phyloP scores from a whole-genome alignment of 2,113 vertebrate genomes.

The Nasalis larvatus region DNA sequence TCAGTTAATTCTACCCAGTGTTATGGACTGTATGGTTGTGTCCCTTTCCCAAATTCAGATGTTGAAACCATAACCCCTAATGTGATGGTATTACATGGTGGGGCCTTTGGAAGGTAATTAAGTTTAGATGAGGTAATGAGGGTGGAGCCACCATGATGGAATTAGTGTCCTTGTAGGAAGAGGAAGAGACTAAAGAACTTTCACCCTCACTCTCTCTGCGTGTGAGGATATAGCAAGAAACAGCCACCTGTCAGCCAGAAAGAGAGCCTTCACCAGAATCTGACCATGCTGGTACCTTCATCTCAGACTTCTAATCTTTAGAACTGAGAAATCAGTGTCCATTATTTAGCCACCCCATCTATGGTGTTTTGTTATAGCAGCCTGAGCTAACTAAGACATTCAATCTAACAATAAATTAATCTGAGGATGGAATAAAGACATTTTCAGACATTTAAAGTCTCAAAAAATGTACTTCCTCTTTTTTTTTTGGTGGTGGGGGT shows the following conservation, averaged over 20 bases:
- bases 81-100: neutral
- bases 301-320: neutral
- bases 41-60: too few species aligned
- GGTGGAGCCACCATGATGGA: neutral
- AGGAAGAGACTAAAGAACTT: neutral
- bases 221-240: neutral
- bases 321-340: neutral
- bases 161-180: neutral
- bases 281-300: neutral
- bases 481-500: neutral
- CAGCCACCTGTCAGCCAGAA: neutral
- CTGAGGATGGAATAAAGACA: neutral
- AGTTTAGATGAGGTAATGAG: neutral
- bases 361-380: neutral
- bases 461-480: neutral
- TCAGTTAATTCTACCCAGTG: neutral
- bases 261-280: neutral
- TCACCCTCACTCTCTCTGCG: neutral
- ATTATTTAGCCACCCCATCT: neutral
- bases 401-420: neutral
- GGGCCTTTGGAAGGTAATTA: neutral
- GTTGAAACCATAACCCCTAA: neutral
- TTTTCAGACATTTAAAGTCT: neutral
- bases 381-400: neutral
- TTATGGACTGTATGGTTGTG: neutral